phyloP scores from a whole-genome alignment of 2,113 vertebrate genomes.

The Jaculus jaculus region DNA sequence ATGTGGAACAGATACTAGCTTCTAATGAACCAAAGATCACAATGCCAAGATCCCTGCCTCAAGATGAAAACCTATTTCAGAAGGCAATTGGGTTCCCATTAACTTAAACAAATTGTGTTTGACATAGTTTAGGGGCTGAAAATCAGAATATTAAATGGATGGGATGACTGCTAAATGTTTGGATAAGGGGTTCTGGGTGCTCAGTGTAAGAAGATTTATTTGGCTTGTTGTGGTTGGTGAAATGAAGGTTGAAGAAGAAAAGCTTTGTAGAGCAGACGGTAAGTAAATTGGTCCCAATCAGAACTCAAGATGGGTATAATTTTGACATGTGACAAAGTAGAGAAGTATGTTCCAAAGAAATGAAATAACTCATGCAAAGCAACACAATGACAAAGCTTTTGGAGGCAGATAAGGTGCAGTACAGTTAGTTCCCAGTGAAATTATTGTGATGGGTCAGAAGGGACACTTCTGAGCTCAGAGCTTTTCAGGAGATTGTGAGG shows the following conservation, averaged over 20 bases:
- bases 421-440: background rate
- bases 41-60: conserved; percentile 13
- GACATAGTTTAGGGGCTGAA: background rate
- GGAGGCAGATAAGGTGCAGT: background rate
- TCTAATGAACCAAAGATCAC: background rate
- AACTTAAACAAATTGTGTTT: conserved; percentile 36
- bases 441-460: background rate
- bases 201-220: background rate
- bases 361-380: background rate
- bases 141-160: background rate
- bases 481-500: fast-evolving
- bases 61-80: conserved; percentile 36
- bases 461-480: background rate
- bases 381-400: background rate
- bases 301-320: background rate
- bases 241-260: background rate
- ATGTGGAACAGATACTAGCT: background rate
- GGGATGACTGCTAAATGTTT: background rate
- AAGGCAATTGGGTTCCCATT: background rate
- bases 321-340: background rate
- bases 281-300: background rate
- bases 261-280: background rate
- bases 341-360: background rate
- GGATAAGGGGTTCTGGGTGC: background rate
- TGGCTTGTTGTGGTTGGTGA: no score